These are phyloP conservation scores for Andrena minutula DNA, from an alignment of 2,888 invertebrate genomes.

Conservation along the genomic window DNA sequence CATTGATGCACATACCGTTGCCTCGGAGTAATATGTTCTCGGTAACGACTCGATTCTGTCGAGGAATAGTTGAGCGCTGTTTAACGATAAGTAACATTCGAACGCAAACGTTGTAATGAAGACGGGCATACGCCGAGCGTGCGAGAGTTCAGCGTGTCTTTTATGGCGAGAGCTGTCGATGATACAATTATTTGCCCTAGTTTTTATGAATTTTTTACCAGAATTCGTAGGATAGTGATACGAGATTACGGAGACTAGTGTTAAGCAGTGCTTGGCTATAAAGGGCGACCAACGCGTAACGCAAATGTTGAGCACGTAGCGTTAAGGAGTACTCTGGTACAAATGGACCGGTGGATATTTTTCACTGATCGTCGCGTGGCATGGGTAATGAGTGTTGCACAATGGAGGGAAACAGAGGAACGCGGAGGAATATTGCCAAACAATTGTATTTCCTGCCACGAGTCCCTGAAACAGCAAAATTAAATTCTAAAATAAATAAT, in stretches of 20 bases:
- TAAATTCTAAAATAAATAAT: background rate
- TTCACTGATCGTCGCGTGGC: background rate
- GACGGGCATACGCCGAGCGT: conserved; percentile 4
- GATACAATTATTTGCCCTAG: conserved; percentile 42
- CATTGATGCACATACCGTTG: conserved; percentile 49
- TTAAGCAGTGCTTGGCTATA: conserved; percentile 44
- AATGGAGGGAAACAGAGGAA: background rate
- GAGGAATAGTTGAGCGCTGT: conserved; percentile 15
- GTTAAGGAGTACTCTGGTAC: conserved; percentile 14
- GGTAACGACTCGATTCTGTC: conserved; percentile 3
- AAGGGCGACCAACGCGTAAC: background rate
- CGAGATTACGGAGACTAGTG: conserved; percentile 13
- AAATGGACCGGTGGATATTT: background rate
- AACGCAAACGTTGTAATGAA: conserved; percentile 4
- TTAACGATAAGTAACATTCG: conserved; percentile 17
- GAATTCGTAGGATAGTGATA: conserved; percentile 31
- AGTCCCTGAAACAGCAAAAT: background rate
- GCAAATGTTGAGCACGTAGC: background rate
- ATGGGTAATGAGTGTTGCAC: background rate
- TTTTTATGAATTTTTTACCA: conserved; percentile 57
- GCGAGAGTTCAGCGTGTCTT: background rate
- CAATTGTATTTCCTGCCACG: background rate
- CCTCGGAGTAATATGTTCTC: conserved; percentile 21
- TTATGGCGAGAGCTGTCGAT: conserved; percentile 14
- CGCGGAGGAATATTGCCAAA: background rate